Evolutionary conservation across 2,797 vertebrate species (phyloP).

Genomic region (Chrosomus eos): DNA sequence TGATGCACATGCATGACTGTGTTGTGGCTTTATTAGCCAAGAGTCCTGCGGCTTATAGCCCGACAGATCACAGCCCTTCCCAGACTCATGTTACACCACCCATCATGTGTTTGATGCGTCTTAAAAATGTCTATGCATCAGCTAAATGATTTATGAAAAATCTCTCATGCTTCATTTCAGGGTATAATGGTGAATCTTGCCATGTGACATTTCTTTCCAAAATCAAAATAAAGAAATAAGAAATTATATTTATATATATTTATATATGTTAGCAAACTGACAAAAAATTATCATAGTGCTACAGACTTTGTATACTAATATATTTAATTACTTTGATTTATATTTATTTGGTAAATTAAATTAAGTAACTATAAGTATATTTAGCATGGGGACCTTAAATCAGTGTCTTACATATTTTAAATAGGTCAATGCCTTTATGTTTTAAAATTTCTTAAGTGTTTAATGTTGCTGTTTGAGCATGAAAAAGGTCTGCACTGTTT

Average conservation of each 20-base stretch:
- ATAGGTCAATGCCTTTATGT: not conserved
- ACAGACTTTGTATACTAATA: not conserved
- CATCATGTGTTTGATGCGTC: not conserved
- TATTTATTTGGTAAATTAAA: too few relatives aligned
- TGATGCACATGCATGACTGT: not conserved
- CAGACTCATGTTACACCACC: not conserved
- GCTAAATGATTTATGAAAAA: not conserved
- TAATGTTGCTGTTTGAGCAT: too few relatives aligned
- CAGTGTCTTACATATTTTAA: not conserved
- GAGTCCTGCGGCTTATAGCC: not conserved
- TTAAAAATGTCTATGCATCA: not conserved
- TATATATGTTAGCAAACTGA: not conserved
- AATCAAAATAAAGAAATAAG: not conserved
- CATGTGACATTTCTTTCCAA: not conserved
- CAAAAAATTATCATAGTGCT: not conserved
- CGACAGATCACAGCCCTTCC: not conserved
- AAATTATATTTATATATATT: not conserved
- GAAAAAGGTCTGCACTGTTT: too few relatives aligned
- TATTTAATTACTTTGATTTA: not conserved
- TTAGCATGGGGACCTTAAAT: not conserved
- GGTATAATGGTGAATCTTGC: not conserved
- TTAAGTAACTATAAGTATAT: not conserved
- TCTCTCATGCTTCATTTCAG: not conserved
- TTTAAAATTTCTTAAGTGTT: not conserved
- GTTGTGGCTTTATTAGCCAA: conserved; percentile 3